Evolutionary conservation across 1,140 invertebrate genomes (phyloP).

Genomic region (Lanistes nyassanus): DNA sequence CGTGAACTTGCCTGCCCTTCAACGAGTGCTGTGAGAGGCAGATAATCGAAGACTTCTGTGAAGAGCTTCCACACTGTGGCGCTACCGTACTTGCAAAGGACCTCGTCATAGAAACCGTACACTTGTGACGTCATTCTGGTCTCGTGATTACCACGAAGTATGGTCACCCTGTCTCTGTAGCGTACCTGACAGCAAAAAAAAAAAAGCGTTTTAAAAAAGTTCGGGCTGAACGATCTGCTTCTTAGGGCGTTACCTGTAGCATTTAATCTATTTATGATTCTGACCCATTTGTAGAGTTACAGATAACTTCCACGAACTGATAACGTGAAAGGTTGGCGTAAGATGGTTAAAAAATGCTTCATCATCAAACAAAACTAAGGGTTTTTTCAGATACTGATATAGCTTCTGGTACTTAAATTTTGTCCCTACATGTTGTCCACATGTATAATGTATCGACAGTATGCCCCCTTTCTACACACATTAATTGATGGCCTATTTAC

Average conservation of each 20-base stretch:
- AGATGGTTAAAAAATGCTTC: too few species aligned
- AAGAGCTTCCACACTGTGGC: constrained; percentile 99
- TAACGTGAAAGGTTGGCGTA: too few species aligned
- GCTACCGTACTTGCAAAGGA: constrained; percentile 99
- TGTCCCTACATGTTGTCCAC: not conserved
- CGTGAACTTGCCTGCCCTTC: constrained; percentile 72
- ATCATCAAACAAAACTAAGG: too few species aligned
- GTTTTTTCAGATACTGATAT: too few species aligned
- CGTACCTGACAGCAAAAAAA: constrained; percentile 77
- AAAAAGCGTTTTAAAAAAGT: not conserved
- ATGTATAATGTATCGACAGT: not conserved
- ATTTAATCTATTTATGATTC: too few species aligned
- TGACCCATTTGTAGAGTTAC: too few species aligned
- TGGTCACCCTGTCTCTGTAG: constrained; percentile 98
- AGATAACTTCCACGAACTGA: too few species aligned
- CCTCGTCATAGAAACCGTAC: constrained; percentile 99
- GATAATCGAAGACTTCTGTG: constrained; percentile 98
- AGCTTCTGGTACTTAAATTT: too few species aligned
- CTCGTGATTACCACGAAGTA: constrained; percentile 98
- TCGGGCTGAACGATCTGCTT: too few species aligned
- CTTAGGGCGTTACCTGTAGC: too few species aligned
- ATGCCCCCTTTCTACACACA: constrained; percentile 31
- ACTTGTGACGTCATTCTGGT: constrained; percentile 99
- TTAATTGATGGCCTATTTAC: too few species aligned
- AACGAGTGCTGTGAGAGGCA: constrained; percentile 97